Evolutionary conservation across 2,888 invertebrate species (phyloP).

Genomic region (Criorhina ranunculi): DNA sequence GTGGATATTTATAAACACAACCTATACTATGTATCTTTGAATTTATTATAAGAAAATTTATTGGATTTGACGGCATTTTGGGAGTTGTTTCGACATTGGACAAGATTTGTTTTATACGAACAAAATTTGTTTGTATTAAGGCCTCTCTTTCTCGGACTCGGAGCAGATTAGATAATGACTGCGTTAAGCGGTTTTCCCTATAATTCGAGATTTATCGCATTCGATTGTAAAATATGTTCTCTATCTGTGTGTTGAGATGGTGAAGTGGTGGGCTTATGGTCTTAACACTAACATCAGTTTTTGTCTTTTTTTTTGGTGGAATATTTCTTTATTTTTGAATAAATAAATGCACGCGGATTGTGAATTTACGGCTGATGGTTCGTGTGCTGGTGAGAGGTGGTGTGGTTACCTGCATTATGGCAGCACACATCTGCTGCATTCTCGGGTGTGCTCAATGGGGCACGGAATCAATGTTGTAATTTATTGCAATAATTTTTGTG

Average conservation of each 20-base stretch:
- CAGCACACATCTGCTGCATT: slow-evolving; percentile 67
- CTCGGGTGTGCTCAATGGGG: slow-evolving; percentile 25
- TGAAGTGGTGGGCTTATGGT: slow-evolving; percentile 34
- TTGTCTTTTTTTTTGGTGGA: slow-evolving; percentile 16
- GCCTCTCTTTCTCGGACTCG: slow-evolving; percentile 18
- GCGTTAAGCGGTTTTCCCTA: slow-evolving; percentile 66
- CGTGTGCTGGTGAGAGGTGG: slow-evolving; percentile 20
- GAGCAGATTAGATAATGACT: slow-evolving; percentile 70
- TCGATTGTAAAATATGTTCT: slow-evolving; percentile 61
- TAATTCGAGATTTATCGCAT: slow-evolving; percentile 71
- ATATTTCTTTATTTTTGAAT: slow-evolving; percentile 63
- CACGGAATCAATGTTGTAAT: slow-evolving; percentile 68
- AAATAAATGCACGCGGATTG: slow-evolving; percentile 67
- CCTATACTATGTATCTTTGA: slow-evolving; percentile 33
- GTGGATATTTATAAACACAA: slow-evolving; percentile 47
- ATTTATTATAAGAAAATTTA: slow-evolving; percentile 71
- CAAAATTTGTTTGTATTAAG: slow-evolving; percentile 30
- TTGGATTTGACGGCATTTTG: slow-evolving; percentile 56
- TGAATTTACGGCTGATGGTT: slow-evolving; percentile 56
- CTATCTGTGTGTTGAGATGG: slow-evolving; percentile 16
- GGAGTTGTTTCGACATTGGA: slow-evolving; percentile 62
- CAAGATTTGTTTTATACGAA: slow-evolving; percentile 48
- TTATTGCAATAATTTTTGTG: slow-evolving; percentile 74
- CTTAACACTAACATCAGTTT: slow-evolving; percentile 45
- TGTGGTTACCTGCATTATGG: slow-evolving; percentile 35